Evolutionary conservation across 2,888 invertebrate species (phyloP), one percentile per base, ranked within the genome.

Genomic region (Latrodectus elegans): DNA sequence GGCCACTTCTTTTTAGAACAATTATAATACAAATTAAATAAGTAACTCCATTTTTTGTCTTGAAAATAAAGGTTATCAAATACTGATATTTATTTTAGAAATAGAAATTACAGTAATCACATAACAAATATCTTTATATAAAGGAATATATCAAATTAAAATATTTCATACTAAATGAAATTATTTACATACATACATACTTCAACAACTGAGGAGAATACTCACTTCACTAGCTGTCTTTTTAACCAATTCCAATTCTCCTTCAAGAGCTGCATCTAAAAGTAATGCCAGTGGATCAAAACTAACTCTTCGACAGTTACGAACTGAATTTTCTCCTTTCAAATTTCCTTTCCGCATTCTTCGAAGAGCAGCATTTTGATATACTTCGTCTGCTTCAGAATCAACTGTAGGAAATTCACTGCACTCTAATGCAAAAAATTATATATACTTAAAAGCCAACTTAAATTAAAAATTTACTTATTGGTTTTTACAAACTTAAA

Each of bases 211-310:
- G 38, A 38, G 38, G 38, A 38, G 38, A 38, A 38, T 38, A 38
- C 38, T 38, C 38, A 38, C 93, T 92, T 93, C 92, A 92, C 95
- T 95, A 88, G 99, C 98, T 75, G 98, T 98, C 93, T 97, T 96
- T 93, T 96, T 96, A 65, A 99, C 99, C 90, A 99, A 94, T 92
- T 99, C 99, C 91, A 99, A 94, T 92, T 99, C 99, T 68, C 99
- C 99, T 93, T 99, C 99, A 90, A 99, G 94, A 91, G 99, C 98
- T 72, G 99, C 99, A 93, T 99, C 99, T 91, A 99, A 93, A 75
- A 99, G 94, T 76, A 99, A 94, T 0, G 99, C 99, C 91, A 99
- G 94, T 26, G 99, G 99, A 94, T 99, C 99, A 92, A 99, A 99
- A 92, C 97, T 98, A 64, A 99, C 99, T 88, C 98, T 94, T 90